phyloP scores from a whole-genome alignment of 64 coral and sea anemone species.

The Hydrozoanthus tunicans region DNA sequence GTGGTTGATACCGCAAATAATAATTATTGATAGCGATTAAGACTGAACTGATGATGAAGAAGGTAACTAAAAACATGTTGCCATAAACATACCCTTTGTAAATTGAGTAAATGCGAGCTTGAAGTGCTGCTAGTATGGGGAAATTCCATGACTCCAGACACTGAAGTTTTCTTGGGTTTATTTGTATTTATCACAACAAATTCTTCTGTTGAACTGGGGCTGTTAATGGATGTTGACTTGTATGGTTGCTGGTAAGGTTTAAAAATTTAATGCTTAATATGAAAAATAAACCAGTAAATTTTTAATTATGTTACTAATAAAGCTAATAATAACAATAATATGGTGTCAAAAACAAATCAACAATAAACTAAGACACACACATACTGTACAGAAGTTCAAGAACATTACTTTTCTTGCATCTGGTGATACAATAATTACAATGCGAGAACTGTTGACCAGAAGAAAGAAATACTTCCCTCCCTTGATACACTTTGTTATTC shows the following conservation, averaged over 20 bases:
- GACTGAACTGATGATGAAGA: background rate
- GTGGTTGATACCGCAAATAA: no score
- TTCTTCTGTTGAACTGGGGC: background rate
- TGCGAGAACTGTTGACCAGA: no score
- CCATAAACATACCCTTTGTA: conserved; percentile 5
- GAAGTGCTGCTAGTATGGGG: background rate
- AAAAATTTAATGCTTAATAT: background rate
- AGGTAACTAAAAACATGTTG: background rate
- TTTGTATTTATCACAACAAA: background rate
- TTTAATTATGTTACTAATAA: no score
- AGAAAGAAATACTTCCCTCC: no score
- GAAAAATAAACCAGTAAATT: background rate
- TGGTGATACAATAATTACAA: no score
- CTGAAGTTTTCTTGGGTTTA: background rate
- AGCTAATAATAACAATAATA: no score
- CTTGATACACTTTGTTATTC: no score
- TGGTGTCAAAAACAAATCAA: no score
- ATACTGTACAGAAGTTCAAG: no score
- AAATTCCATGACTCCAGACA: background rate
- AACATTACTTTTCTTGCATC: no score
- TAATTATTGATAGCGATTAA: background rate
- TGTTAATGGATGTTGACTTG: no score
- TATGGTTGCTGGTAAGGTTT: background rate
- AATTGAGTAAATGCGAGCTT: background rate
- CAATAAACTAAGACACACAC: no score